These are phyloP conservation scores for Mythimna impura DNA, from an alignment of 2,888 invertebrate species.

Conservation along the genomic window DNA sequence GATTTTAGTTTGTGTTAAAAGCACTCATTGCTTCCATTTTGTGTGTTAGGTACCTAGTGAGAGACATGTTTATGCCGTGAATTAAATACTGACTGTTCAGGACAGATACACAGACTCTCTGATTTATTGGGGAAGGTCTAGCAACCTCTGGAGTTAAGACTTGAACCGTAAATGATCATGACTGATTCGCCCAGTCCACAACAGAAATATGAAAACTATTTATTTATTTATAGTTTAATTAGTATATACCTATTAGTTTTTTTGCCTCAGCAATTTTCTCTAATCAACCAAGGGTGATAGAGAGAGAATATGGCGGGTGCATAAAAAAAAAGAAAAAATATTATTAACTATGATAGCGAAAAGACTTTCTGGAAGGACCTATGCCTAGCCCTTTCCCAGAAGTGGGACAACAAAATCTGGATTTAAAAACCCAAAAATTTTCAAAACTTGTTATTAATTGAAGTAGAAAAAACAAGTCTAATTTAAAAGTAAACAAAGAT, in stretches of 20 bases:
- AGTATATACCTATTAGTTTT: too few species aligned
- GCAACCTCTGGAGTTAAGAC: background rate
- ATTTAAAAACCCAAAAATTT: too few species aligned
- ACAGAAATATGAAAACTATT: background rate
- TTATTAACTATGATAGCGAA: background rate
- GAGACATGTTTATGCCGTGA: background rate
- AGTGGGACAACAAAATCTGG: too few species aligned
- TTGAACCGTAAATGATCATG: background rate
- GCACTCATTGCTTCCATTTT: background rate
- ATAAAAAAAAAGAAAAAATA: too few species aligned
- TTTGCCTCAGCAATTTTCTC: too few species aligned
- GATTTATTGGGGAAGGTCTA: background rate
- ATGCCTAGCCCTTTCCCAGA: too few species aligned
- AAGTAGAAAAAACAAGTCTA: too few species aligned
- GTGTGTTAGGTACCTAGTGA: background rate
- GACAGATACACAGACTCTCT: background rate
- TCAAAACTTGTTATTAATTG: too few species aligned
- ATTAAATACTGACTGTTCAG: background rate
- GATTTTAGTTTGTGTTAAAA: background rate
- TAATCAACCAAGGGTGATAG: too few species aligned
- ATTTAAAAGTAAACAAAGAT: background rate
- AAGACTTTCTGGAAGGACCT: too few species aligned
- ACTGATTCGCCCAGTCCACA: background rate
- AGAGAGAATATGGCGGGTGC: too few species aligned
- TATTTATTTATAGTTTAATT: too few species aligned